These are phyloP conservation scores for Platyrinchus mystaceus DNA, from an alignment of 2,797 vertebrate genomes.

Conservation along the genomic window DNA sequence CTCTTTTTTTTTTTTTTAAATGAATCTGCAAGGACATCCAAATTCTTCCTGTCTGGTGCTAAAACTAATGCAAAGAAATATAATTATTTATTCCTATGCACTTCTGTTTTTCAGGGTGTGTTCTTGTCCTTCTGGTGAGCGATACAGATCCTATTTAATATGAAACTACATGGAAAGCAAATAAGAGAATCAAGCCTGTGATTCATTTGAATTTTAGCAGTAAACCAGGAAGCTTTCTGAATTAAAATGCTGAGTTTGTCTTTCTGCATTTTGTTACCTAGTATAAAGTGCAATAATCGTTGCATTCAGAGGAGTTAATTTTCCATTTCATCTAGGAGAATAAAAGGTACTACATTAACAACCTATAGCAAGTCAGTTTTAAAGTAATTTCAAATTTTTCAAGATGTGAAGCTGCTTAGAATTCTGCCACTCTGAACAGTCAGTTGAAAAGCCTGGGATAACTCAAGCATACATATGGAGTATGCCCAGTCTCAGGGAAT, in stretches of 20 bases:
- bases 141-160: background rate
- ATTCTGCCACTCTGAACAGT: background rate
- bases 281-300: background rate
- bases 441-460: background rate
- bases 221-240: constrained; percentile 14
- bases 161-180: background rate
- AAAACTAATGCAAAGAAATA: background rate
- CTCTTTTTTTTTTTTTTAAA: background rate
- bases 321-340: background rate
- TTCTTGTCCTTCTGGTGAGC: background rate
- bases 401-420: background rate
- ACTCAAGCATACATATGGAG: background rate
- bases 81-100: background rate
- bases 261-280: background rate
- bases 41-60: background rate
- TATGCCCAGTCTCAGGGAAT: background rate
- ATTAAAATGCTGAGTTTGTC: background rate
- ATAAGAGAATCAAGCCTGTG: background rate
- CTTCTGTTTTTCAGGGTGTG: background rate
- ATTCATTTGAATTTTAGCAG: background rate
- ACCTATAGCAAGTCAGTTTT: background rate
- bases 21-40: background rate
- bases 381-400: background rate
- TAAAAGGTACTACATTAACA: background rate
- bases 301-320: background rate